Evolutionary conservation across 2,113 vertebrate genomes (phyloP), one percentile per base, ranked within the genome.

Genomic region (Nanger granti): DNA sequence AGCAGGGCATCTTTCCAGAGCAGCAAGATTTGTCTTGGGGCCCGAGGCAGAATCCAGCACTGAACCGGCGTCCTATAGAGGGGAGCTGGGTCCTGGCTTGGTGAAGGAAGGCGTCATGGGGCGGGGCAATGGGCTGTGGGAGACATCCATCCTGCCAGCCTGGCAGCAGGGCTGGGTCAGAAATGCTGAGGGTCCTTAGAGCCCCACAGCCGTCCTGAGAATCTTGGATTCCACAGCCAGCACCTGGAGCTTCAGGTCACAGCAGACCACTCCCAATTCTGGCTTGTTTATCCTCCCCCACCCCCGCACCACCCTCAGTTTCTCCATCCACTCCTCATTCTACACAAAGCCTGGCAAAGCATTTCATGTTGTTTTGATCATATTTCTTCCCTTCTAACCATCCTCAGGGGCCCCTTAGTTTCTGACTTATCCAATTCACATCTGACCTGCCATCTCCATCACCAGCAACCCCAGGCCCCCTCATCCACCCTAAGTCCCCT

Each of bases 191-290:
- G 44, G 73, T 66, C 69, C 87, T 76, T 47, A 20, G 52, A 62
- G 73, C 14, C 44, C 22, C 0, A 2, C 17, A 59, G n/a, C 41
- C 31, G 1, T 44, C 37, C 87, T 52, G 80, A 80, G 84, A 80
- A 64, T 11, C n/a, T 22, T 4, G 4, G 8, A 29, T 47, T 59
- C 60, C 62, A 47, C 4, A 28, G 82, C 34, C 57, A 28, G 18
- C 4, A 1, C 22, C 41, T 29, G 18, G 66, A 64, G 29, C 37
- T 66, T 29, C 80, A 17, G 6, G 47, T 15, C 59, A 52, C 15
- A 44, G 15, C 0, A 10, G 18, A 18, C 6, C 2, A 13, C 7
- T 7, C 47, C 22, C 49, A 7, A 11, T 13, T 13, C 49, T 1
- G 0, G 2, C 7, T 47, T 29, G 18, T 28, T 26, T 24, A 4